Base-by-base conservation (phyloP, 2,888 invertebrate species). In the Thereva unica region DNA sequence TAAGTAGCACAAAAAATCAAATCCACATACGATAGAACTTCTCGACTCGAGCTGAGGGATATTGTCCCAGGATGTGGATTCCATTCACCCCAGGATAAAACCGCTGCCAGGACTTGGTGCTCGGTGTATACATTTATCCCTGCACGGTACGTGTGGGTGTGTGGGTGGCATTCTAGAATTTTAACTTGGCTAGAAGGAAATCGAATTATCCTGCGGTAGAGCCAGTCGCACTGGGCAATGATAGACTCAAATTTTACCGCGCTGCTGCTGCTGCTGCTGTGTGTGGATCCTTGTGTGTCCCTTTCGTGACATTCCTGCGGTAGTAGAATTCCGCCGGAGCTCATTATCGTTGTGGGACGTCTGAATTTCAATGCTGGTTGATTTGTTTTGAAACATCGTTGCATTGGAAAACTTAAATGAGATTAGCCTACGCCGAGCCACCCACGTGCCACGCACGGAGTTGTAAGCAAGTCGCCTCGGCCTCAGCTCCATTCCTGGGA, bases 1-100 rank as follows among this genome's bases (percentile, higher is more conserved):
- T 68, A 66, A 61, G 56, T 66, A 66, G 66, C 66, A 68, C 66
- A 66, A 68, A 68, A 68, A 68, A 66, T 68, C 68, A 66, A 68
- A 68, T 66, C 64, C 66, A 66, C 64, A 66, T 54, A 67, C 54
- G 59, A 23, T 23, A 23, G 23, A 54, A 64, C 50, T 23, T 40
- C 42, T 54, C 23, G 38, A 40, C 54, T 10, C n/a, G 5, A 54
- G 54, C n/a, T 7, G 10, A 5, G 40, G 53, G 55, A 55, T 49
- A 56, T 56, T 50, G 52, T 66, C 57, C 61, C 34, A 45, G 61
- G 38, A 61, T 61, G 57, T 67, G 57, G 59, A 59, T 59, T 59
- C 49, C 38, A 59, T 59, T 59, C 59, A 59, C 49, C 23, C 23
- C 47, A 47, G 37, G 47, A 59, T 34, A 9, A 23, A 10, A 44